Percentiles rank a stretch among this genome's conserved stretches.
These are phyloP conservation scores for Clarias magur DNA, from an alignment of 2,113 vertebrate genomes.

Conservation along the genomic window DNA sequence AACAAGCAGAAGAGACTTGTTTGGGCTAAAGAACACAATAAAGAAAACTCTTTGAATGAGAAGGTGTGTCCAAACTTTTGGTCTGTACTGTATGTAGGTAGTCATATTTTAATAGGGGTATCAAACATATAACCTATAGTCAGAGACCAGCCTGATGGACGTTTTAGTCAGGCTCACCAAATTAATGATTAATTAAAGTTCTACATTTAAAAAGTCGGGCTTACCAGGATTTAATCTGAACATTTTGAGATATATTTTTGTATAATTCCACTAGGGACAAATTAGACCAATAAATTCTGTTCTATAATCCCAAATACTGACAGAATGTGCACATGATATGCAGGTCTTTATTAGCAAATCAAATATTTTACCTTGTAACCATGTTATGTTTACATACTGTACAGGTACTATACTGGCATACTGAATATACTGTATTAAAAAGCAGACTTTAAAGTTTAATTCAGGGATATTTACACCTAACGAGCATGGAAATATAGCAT, in stretches of 20 bases:
- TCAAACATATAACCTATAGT: neutral
- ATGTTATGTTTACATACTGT: too few relatives aligned
- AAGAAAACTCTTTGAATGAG: too few relatives aligned
- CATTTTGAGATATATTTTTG: neutral
- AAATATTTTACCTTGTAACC: neutral
- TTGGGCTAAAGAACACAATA: too few relatives aligned
- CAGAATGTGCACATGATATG: neutral
- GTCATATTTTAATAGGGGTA: neutral
- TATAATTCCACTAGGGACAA: neutral
- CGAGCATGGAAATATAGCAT: too few relatives aligned
- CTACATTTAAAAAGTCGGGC: neutral
- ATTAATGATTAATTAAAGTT: neutral
- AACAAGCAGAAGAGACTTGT: too few relatives aligned
- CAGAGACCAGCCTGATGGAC: neutral
- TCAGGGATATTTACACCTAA: too few relatives aligned
- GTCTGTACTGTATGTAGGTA: neutral
- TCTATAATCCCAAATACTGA: neutral
- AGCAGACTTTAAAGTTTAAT: too few relatives aligned
- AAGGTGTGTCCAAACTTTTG: too few relatives aligned
- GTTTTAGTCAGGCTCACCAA: neutral
- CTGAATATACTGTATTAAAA: too few relatives aligned
- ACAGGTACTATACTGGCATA: too few relatives aligned
- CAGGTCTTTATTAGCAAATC: neutral
- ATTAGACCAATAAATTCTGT: neutral
- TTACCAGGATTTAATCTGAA: neutral